Evolutionary conservation across 2,888 invertebrate genomes (phyloP).

Genomic region (Metellina segmentata): DNA sequence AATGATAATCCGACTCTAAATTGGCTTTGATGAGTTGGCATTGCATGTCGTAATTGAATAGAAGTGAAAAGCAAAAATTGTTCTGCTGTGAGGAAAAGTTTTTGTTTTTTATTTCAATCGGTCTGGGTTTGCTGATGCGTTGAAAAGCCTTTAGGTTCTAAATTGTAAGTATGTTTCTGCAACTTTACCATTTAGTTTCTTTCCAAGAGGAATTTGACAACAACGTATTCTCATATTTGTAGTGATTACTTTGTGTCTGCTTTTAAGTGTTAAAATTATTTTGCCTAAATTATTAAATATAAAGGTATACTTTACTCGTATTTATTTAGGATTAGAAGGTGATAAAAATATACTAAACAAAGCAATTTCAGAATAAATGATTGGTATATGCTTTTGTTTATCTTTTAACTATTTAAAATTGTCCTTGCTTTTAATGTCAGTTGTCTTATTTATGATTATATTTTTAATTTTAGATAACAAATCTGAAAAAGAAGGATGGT

Average conservation of each 20-base stretch:
- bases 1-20: background rate
- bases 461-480: conserved; percentile 19
- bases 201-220: background rate
- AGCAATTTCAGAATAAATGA: background rate
- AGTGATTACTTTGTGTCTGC: too few species aligned
- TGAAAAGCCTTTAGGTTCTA: background rate
- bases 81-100: background rate
- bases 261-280: background rate
- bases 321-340: background rate
- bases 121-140: background rate
- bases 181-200: background rate
- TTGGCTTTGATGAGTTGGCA: background rate
- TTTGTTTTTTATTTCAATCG: background rate
- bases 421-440: too few species aligned
- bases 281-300: background rate
- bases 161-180: background rate
- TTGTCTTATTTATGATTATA: background rate
- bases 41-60: background rate
- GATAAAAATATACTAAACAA: background rate
- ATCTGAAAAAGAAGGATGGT: conserved; percentile 62
- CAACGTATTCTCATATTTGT: too few species aligned
- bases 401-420: too few species aligned
- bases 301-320: background rate
- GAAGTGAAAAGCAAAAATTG: background rate
- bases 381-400: too few species aligned